phyloP scores from a whole-genome alignment of 1,140 invertebrate genomes.

The Ostrea edulis region DNA sequence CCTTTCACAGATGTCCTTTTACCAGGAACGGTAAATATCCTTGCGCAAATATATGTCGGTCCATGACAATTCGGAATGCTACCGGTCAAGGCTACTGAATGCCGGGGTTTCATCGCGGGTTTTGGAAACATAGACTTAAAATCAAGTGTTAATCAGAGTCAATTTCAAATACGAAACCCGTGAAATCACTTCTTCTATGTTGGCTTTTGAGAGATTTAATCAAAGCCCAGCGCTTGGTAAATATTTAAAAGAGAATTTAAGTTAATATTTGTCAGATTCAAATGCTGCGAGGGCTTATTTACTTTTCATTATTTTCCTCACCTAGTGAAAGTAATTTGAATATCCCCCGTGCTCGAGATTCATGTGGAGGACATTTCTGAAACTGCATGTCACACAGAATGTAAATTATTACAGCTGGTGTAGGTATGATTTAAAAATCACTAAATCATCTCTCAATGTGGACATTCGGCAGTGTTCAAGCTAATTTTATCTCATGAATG shows the following conservation, averaged over 20 bases:
- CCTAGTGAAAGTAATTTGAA: conserved; percentile 46
- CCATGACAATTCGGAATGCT: background rate
- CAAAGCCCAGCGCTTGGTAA: conserved; percentile 48
- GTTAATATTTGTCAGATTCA: conserved; percentile 50
- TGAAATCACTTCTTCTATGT: conserved; percentile 44
- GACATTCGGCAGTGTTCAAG: background rate
- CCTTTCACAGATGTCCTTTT: conserved; percentile 42
- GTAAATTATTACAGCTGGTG: conserved; percentile 27
- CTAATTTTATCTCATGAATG: conserved; percentile 25
- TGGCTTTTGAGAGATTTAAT: conserved; percentile 53
- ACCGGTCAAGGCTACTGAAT: background rate
- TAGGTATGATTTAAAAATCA: conserved; percentile 27
- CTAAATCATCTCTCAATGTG: conserved; percentile 16
- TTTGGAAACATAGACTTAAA: conserved; percentile 46
- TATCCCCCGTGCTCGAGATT: conserved; percentile 16
- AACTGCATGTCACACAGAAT: background rate
- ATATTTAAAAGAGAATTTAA: conserved; percentile 52
- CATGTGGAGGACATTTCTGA: background rate
- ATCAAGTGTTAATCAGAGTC: conserved; percentile 48
- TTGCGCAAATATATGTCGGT: conserved; percentile 41
- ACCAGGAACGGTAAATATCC: conserved; percentile 39
- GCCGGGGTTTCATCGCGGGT: background rate
- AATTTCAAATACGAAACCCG: conserved; percentile 35
- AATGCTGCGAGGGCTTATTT: conserved; percentile 41
- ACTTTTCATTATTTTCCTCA: conserved; percentile 47